phyloP scores from a whole-genome alignment of 2,797 vertebrate species.

The Enteromius argenteus region DNA sequence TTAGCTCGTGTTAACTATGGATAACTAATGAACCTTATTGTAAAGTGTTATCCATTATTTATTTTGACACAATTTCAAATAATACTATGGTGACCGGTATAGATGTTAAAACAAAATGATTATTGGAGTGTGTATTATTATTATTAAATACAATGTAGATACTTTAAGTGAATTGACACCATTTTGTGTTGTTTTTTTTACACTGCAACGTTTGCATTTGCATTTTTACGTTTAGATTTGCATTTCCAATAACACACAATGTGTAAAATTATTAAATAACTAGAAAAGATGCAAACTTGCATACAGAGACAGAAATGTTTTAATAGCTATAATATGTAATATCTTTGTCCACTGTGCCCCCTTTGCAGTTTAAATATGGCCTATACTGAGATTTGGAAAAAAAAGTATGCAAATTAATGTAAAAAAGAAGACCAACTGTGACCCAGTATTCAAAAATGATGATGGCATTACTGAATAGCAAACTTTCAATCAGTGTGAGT shows the following conservation, averaged over 20 bases:
- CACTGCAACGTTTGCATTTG: not conserved
- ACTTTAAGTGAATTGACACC: not conserved
- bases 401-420: not conserved
- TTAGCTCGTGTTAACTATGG: no score
- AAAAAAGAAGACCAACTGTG: not conserved
- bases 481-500: not conserved
- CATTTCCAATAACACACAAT: not conserved
- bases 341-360: not conserved
- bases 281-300: not conserved
- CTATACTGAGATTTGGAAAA: not conserved
- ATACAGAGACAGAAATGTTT: not conserved
- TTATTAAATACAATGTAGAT: not conserved
- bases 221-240: not conserved
- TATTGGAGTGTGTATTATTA: not conserved
- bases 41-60: no score
- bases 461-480: not conserved
- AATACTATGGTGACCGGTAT: not conserved
- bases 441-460: no score
- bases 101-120: not conserved
- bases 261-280: not conserved
- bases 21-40: no score
- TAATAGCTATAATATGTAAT: not conserved
- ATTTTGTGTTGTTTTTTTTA: not conserved
- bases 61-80: not conserved
- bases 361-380: not conserved